Evolutionary conservation across 2,888 invertebrate genomes (phyloP).

Genomic region (Prosapia bicincta): DNA sequence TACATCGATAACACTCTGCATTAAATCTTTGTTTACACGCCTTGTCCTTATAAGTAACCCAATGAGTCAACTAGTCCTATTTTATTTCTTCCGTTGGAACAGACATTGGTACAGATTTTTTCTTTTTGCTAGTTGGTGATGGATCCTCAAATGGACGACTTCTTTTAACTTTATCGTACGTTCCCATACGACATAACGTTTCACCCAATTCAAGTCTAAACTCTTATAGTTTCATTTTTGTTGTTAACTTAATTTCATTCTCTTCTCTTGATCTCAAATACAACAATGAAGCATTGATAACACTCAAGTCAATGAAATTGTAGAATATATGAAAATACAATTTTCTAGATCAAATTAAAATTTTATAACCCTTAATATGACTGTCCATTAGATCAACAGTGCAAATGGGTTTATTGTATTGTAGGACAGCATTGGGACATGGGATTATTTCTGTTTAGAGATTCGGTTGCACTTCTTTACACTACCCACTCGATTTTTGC

Average conservation of each 20-base stretch:
- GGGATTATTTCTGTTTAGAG: too few relatives aligned
- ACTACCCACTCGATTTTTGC: not conserved
- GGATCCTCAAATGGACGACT: slow-evolving; percentile 3
- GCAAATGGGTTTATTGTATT: not conserved
- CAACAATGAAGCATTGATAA: too few relatives aligned
- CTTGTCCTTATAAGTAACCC: not conserved
- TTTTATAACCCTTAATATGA: not conserved
- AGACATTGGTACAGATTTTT: not conserved
- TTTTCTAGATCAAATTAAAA: too few relatives aligned
- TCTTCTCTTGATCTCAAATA: not conserved
- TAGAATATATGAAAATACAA: too few relatives aligned
- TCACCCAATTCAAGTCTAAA: not conserved
- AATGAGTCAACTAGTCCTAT: not conserved
- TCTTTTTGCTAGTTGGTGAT: too few relatives aligned
- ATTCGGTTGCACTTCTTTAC: too few relatives aligned
- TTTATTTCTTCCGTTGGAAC: not conserved
- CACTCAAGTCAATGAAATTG: too few relatives aligned
- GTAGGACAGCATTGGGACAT: too few relatives aligned
- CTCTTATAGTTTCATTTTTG: not conserved
- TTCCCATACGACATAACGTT: slow-evolving; percentile 5
- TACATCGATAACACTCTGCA: not conserved
- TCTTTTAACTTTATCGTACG: not conserved
- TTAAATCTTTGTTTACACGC: not conserved
- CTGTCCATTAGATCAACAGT: not conserved
- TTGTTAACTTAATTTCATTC: not conserved